Evolutionary conservation across 2,113 vertebrate genomes (phyloP), one percentile per base, ranked within the genome.

Genomic region (Pangasianodon hypophthalmus): DNA sequence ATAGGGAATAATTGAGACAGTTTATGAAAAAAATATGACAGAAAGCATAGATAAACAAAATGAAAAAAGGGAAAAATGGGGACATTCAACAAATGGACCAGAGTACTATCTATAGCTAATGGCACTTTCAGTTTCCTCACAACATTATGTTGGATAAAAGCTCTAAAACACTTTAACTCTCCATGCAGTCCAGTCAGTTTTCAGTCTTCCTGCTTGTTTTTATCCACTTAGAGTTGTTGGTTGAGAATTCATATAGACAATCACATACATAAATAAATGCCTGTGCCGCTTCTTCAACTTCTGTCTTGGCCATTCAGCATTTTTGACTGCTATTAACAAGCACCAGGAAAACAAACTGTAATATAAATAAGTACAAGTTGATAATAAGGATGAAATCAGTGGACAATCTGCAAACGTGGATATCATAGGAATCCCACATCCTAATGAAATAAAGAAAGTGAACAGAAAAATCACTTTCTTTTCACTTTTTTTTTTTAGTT

Each of bases 161-260:
- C 52, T 46, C 26, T 77, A 56, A 77, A 77, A 58, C 14, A 11
- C 44, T 64, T 75, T 48, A 54, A n/a, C 71, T 48, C 58, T 32
- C 29, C 41, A 79, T 87, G 90, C 91, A 87, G 67, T 88, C 56
- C 67, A 85, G 81, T 88, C 84, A 62, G 69, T 13, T 60, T 91
- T 87, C 50, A 64, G 21, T 50, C 69, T 64, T n/a, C 5, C 64
- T 50, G 16, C 54, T 84, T 88, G 88, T 84, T 91, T 86, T 86
- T 26, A 81, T 69, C 69, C 56, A 90, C 56, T 91, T 92, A 87
- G 85, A 81, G 69, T 80, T 64, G 56, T 92, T 92, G 95, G 93
- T 95, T 95, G 94, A 85, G 92, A 92, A 92, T 88, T 83, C 87
- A 87, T 83, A 87, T 58, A 88, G 92, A 92, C 85, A 92, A 90